These are phyloP conservation scores for Centroberyx gerrardi DNA, from an alignment of 2,797 vertebrate genomes.

Conservation along the genomic window DNA sequence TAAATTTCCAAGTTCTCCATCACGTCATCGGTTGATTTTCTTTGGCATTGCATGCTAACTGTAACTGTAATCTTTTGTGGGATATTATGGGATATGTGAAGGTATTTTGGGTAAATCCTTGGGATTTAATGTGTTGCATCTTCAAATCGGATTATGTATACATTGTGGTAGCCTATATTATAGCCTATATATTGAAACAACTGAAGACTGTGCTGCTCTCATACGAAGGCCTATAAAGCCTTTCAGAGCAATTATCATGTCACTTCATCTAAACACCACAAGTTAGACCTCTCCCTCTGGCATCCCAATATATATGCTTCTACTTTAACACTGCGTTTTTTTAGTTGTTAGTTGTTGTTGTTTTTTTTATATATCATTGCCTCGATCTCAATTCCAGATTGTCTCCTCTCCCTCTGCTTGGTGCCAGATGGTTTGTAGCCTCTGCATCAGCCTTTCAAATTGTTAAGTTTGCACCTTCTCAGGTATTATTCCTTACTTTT, in stretches of 20 bases:
- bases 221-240: no score
- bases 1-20: neutral
- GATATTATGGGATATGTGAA: no score
- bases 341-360: slow-evolving; percentile 25
- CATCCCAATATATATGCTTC: slow-evolving; percentile 29
- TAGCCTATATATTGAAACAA: no score
- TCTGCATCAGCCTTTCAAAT: slow-evolving; percentile 33
- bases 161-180: no score
- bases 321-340: slow-evolving; percentile 22
- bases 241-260: slow-evolving; percentile 37
- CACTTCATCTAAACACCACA: slow-evolving; percentile 29
- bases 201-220: no score
- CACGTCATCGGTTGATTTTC: slow-evolving; percentile 5
- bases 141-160: no score
- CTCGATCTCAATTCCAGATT: slow-evolving; percentile 23
- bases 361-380: slow-evolving; percentile 15
- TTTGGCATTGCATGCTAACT: neutral
- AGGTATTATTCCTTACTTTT: slow-evolving; percentile 9
- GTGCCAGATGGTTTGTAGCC: slow-evolving; percentile 33
- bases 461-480: slow-evolving; percentile 27
- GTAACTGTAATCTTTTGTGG: neutral
- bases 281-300: slow-evolving; percentile 21
- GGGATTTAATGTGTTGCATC: no score
- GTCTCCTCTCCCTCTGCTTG: neutral
- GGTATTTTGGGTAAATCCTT: no score